These are phyloP conservation scores for Anodontia alba DNA, from an alignment of 2,888 invertebrate species.

Conservation along the genomic window DNA sequence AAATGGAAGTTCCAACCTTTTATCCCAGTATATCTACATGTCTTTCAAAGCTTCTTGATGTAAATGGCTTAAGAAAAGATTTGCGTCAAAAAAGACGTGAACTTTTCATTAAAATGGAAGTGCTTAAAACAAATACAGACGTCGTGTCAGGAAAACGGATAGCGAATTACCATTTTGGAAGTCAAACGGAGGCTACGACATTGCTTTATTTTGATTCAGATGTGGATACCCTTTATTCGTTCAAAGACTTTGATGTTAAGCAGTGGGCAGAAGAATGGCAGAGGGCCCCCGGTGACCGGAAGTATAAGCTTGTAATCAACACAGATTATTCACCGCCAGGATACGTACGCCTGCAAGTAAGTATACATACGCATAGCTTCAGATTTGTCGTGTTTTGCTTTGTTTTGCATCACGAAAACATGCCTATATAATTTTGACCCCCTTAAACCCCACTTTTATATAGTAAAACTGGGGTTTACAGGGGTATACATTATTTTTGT, in stretches of 20 bases:
- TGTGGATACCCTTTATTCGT: background rate
- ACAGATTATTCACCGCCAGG: slow-evolving; percentile 1
- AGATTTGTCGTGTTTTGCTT: too few relatives aligned
- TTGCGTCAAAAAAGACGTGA: background rate
- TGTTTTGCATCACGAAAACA: too few relatives aligned
- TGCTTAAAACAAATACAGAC: background rate
- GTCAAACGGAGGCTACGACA: slow-evolving; percentile 17
- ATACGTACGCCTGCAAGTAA: background rate
- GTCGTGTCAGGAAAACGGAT: background rate
- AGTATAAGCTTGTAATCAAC: background rate
- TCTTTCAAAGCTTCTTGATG: background rate
- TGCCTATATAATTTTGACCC: too few relatives aligned
- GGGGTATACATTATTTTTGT: too few relatives aligned
- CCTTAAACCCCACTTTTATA: too few relatives aligned
- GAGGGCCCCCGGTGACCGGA: background rate
- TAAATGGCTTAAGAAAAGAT: slow-evolving; percentile 1
- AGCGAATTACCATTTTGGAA: slow-evolving; percentile 18
- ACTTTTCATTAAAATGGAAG: background rate
- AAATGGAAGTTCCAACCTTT: slow-evolving; percentile 4
- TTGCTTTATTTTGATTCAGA: background rate
- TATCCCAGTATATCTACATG: background rate
- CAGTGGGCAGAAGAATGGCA: background rate
- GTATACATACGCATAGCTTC: too few relatives aligned
- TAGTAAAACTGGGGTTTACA: too few relatives aligned
- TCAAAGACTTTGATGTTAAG: background rate